Evolutionary conservation across 1,140 invertebrate genomes (phyloP), one percentile per base, ranked within the genome.

Genomic region (Nomia melanderi): DNA sequence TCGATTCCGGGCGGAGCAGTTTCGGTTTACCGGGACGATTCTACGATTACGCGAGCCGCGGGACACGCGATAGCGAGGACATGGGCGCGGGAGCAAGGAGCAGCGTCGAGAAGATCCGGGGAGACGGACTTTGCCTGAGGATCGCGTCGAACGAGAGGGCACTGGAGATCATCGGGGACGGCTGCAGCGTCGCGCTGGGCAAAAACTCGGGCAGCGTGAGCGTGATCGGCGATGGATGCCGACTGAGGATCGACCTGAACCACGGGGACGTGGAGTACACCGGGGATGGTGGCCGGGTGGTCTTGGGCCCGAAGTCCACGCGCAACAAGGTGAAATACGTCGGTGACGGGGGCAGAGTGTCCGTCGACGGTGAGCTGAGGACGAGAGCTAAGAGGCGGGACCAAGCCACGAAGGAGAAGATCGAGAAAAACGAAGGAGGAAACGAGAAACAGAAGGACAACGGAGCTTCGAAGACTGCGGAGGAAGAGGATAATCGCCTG

Each of bases 201-300:
- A 82, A 71, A 8, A 91, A 91, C 33, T 74, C 47, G 1, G 90
- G 89, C 0, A 82, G 69, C 11, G 77, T 91, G 3, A 83, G 82
- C 0, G 72, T 91, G 0, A 74, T 85, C 11, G 90, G 90, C 0
- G 90, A 91, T n/a, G 90, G 90, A 0, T 90, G 88, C 33, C 41
- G 79, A 0, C 31, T 91, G 44, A 81, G 70, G 20, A 83, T 90
- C 27, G 69, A 41, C 0, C 75, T 75, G 1, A 91, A 91, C 57
- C 31, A 73, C n/a, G 90, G 90, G 0, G 72, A 82, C 17, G 88
- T 91, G 11, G 84, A 88, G 44, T 91, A 90, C 41, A 77, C n/a
- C 0, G 90, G 90, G 0, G 90, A 91, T 41, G 89, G 90, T 2
- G 89, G 90, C 3, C 75, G 73, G 0, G 79, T 91, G 14, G 8